Base-by-base conservation (phyloP, 2,888 invertebrate species). In the Tuberolachnus salignus region DNA sequence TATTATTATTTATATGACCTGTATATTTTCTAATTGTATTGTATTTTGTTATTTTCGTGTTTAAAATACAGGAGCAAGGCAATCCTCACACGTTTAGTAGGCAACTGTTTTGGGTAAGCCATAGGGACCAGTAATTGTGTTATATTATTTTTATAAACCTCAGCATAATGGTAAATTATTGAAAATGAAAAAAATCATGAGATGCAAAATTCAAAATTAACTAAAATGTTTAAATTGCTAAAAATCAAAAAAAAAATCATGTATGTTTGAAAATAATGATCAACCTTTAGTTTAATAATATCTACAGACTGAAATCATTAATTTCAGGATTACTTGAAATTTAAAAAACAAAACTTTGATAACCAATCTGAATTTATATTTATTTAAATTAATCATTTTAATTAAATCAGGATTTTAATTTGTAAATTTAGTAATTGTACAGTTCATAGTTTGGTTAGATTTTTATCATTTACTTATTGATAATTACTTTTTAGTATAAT, bases 31-130 rank as follows among this genome's bases (percentile, higher is more conserved):
- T 63, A 55, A 34, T 51, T 16, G 13, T 57, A 71, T n/a, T 57
- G 44, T 59, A 71, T 46, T 57, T 2, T 44, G 14, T 71, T 71
- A 59, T 59, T 71, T 57, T 71, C 23, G 14, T 71, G 71, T 59
- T 71, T 19, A 59, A 59, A 55, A 71, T 71, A 26, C 19, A 71
- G 71, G 46, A 19, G 46, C 46, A n/a, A 46, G 71, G 59, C 23
- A 13, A n/a, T 19, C 23, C 13, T 71, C 57, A 71, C 16, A 26
- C n/a, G 21, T 46, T 71, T 71, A 14, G 13, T 71, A 71, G 59
- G 59, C 59, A 23, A 59, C 10, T 59, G 59, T 59, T 46, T 46
- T 71, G 23, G 57, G 59, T 71, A 59, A 71, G 59, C 66, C 23
- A 66, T n/a, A 19, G 13, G 13, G 42, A 63, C 19, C 4, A 19